Evolutionary conservation across 2,797 vertebrate species (phyloP), one percentile per base, ranked within the genome.

Genomic region (Leucoraja ocellata): DNA sequence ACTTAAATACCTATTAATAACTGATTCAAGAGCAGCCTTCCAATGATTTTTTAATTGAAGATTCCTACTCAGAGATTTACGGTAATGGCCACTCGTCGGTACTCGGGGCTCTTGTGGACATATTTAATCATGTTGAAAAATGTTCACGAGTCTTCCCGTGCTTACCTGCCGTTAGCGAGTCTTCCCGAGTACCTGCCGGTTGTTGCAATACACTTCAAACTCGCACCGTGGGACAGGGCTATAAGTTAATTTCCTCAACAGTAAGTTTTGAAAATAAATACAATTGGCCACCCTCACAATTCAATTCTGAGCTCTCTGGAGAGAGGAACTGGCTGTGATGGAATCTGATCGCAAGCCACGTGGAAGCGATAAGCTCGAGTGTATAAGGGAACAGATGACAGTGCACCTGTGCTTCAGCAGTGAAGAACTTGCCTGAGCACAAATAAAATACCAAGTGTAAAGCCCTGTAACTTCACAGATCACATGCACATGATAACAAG

Each of bases 31-130:
- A 92, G 65, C 39, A 74, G 39, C 90, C 39, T 54, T n/a, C 71
- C 28, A 76, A 92, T 74, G 68, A 92, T 92, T 92, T 46, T 39
- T 73, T 54, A 92, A 76, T 58, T 74, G 25, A 54, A 74, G 46
- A 32, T 32, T 0, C 32, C 32, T 32, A 32, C 32, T 32, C 32
- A 32, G 32, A 32, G 32, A 32, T 32, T 32, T 32, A 32, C 32
- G 32, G 32, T 32, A 32, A 32, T 32, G 32, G 32, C 32, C 32
- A 32, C 32, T 32, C 32, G 32, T 32, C 32, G 32, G 32, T 32
- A 32, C 32, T 32, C 32, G 32, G 32, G 32, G 32, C 32, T 32
- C 32, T 32, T 32, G 32, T 32, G 32, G 32, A 32, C 32, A 32
- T 32, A 32, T 32, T 32, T 32, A 0, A 32, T 32, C 32, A 32